These are phyloP conservation scores for Siphamia tubifer DNA, from an alignment of 2,113 vertebrate genomes.

Conservation along the genomic window DNA sequence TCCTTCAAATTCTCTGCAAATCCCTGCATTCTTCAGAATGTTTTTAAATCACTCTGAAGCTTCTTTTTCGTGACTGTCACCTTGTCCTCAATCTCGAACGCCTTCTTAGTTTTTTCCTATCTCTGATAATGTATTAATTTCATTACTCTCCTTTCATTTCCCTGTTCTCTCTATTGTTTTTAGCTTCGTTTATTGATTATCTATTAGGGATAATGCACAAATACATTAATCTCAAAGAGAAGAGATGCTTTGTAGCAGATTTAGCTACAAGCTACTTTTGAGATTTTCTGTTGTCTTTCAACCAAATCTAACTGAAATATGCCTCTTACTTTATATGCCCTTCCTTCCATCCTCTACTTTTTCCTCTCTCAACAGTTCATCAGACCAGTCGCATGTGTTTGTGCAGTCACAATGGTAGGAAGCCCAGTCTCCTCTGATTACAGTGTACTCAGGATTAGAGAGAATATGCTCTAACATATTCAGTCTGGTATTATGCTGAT, in stretches of 20 bases:
- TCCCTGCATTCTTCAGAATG: constrained; percentile 63
- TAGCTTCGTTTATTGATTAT: too few species aligned
- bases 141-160: background rate
- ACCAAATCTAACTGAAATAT: background rate
- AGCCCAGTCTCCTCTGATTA: constrained; percentile 73
- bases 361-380: constrained; percentile 12
- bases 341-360: background rate
- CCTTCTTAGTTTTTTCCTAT: background rate
- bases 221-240: too few species aligned
- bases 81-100: background rate
- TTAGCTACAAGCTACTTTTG: too few species aligned
- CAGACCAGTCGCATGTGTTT: constrained; percentile 27
- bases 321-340: background rate
- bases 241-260: too few species aligned
- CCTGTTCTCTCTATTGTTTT: background rate
- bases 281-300: background rate
- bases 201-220: too few species aligned
- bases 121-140: too few species aligned
- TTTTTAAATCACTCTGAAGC: constrained; percentile 53
- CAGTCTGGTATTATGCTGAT: constrained; percentile 74
- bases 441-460: constrained; percentile 72
- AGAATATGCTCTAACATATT: constrained; percentile 72
- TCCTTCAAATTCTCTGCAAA: constrained; percentile 75
- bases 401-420: constrained; percentile 50
- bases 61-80: constrained; percentile 44